Base-by-base conservation (phyloP, 2,888 invertebrate genomes). In the Aporophyla lueneburgensis region DNA sequence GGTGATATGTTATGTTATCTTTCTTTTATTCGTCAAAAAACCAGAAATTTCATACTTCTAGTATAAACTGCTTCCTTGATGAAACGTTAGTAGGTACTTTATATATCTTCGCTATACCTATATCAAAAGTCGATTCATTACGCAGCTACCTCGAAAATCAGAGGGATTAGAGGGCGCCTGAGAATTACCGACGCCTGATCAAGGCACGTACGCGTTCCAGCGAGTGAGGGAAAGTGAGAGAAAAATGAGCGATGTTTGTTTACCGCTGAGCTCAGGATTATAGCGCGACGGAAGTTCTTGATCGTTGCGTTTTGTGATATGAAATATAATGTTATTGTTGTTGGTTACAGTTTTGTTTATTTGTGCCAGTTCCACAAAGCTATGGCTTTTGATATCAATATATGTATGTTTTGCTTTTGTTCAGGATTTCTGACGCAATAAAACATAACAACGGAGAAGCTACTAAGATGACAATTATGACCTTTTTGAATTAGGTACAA, bases 241-340 rank as follows among this genome's bases (percentile, higher is more conserved):
- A 81, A 84, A 85, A 84, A 86, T 86, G 84, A 84, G 71, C 71
- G 72, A 85, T 86, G 84, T 84, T 86, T 86, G 86, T 86, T 71
- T 84, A 73, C 73, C 58, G 40, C 51, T 69, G 54, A 67, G 68
- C 54, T 27, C 51, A 40, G 62, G 74, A 56, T 85, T 84, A 67
- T 80, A 85, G 72, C 40, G 51, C 72, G 74, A 71, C 56, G 58
- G 53, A 74, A 70, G 43, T 65, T 83, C 74, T 83, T 86, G 86
- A 77, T 77, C 66, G 68, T 86, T 83, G 71, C 58, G 56, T 65
- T 58, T 33, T 74, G 40, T 69, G 56, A 54, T 4, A 27, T 61
- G 27, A 56, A 73, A 65, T 46, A 5, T 62, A 67, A 67, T 83
- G 54, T 59, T 54, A 46, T 84, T 68, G 62, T 59, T 71, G 53